A percentile compares a stretch with the other conserved stretches of the same genome.
phyloP scores from a whole-genome alignment of 2,888 invertebrate species.

The Bimastos eiseni region DNA sequence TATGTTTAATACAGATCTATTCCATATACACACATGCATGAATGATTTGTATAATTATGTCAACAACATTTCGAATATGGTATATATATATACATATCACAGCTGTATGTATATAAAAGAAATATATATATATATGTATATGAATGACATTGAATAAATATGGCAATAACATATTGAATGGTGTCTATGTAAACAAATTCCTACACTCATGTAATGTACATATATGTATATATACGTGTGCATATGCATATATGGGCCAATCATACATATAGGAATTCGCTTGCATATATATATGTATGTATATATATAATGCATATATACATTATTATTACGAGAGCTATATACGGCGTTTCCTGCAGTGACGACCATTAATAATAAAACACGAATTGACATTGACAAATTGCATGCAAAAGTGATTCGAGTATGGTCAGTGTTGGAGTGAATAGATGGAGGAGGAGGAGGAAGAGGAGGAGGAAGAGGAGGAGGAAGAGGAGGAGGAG shows the following conservation, averaged over 20 bases:
- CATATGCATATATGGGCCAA: too few species aligned
- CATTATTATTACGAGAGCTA: neutral
- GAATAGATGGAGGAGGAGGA: too few species aligned
- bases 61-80: neutral
- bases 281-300: neutral
- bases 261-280: neutral
- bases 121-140: too few species aligned
- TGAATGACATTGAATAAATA: too few species aligned
- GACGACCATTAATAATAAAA: neutral
- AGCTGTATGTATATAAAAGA: too few species aligned
- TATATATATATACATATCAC: neutral
- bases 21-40: neutral
- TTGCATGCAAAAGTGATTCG: constrained; percentile 24
- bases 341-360: constrained; percentile 4
- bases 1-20: too few species aligned
- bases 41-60: neutral
- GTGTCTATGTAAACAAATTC: too few species aligned
- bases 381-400: constrained; percentile 17
- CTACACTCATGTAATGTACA: too few species aligned
- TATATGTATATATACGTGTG: too few species aligned
- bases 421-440: neutral
- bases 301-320: neutral
- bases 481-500: too few species aligned
- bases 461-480: too few species aligned
- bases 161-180: too few species aligned